Conservation (phyloP, 2,797 vertebrate species). For the Lacerta bilineata region DNA sequence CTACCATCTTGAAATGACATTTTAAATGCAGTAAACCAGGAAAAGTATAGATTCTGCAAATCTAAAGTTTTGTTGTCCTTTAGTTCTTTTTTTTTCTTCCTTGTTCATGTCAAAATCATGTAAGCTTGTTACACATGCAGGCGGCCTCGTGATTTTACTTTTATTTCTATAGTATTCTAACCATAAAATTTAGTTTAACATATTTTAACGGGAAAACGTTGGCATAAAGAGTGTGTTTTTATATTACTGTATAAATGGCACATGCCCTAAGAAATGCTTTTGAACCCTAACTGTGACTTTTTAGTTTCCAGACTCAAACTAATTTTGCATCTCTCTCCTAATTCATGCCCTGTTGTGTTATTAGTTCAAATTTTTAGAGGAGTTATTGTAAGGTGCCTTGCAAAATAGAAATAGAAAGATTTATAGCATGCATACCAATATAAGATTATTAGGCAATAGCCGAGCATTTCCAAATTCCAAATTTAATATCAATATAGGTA, state of each 20-base stretch:
- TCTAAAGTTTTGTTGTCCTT: constrained; percentile 61
- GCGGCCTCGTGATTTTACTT: constrained; percentile 55
- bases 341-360: constrained; percentile 69
- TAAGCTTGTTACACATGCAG: constrained; percentile 51
- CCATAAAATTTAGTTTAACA: constrained; percentile 42
- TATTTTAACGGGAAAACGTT: constrained; percentile 59
- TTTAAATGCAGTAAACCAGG: constrained; percentile 65
- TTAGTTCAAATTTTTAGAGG: constrained; percentile 74
- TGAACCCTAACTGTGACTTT: constrained; percentile 53
- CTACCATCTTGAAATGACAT: constrained; percentile 40
- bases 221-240: constrained; percentile 65
- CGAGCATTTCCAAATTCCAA: constrained; percentile 84
- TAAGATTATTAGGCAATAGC: constrained; percentile 83
- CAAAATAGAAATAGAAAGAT: constrained; percentile 82
- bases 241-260: constrained; percentile 59
- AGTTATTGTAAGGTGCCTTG: constrained; percentile 90
- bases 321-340: constrained; percentile 69
- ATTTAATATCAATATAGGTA: constrained; percentile 81
- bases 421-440: constrained; percentile 83
- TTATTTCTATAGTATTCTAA: constrained; percentile 64
- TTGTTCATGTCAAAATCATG: constrained; percentile 42
- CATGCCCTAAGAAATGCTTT: constrained; percentile 62
- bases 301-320: constrained; percentile 67
- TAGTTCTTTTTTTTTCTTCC: constrained; percentile 1
- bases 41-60: constrained; percentile 64